phyloP scores from a whole-genome alignment of 2,797 vertebrate species.

The Enteromius unitaeniatus region DNA sequence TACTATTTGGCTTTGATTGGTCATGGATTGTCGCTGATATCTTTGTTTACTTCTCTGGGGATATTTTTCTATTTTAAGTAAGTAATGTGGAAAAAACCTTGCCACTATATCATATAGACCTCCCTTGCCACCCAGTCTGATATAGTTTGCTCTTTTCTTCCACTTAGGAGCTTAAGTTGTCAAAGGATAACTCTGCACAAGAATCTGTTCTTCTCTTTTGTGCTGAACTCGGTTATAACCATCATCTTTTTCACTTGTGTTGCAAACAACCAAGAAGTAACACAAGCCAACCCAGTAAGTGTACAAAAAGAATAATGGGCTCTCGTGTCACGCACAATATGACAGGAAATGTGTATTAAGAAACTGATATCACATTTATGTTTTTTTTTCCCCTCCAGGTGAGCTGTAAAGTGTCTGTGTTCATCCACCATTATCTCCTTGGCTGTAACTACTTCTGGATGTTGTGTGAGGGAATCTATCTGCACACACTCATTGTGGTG shows the following conservation, averaged over 20 bases:
- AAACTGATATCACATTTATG: not conserved
- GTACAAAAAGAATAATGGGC: not conserved
- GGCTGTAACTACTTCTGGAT: slow-evolving; percentile 99
- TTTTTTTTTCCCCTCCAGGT: slow-evolving; percentile 69
- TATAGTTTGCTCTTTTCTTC: not conserved
- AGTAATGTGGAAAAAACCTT: slow-evolving; percentile 67
- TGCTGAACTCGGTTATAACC: slow-evolving; percentile 90
- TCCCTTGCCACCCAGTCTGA: not conserved
- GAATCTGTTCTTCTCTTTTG: slow-evolving; percentile 96
- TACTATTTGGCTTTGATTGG: slow-evolving; percentile 95
- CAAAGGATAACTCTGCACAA: slow-evolving; percentile 98
- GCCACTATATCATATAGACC: not conserved
- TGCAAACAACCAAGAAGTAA: slow-evolving; percentile 83
- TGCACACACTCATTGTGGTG: slow-evolving; percentile 97
- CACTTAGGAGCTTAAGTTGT: slow-evolving; percentile 92
- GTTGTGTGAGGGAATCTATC: slow-evolving; percentile 97
- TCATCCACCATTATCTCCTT: slow-evolving; percentile 91
- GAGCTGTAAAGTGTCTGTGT: slow-evolving; percentile 90
- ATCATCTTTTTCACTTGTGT: slow-evolving; percentile 86
- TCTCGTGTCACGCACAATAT: not conserved
- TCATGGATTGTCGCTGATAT: slow-evolving; percentile 91
- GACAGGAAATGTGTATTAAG: not conserved
- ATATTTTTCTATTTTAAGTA: slow-evolving; percentile 99
- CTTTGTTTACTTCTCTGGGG: slow-evolving; percentile 89
- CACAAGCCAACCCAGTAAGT: slow-evolving; percentile 87